Conservation (phyloP, 2,797 vertebrate species). For the Rhinella marina region DNA sequence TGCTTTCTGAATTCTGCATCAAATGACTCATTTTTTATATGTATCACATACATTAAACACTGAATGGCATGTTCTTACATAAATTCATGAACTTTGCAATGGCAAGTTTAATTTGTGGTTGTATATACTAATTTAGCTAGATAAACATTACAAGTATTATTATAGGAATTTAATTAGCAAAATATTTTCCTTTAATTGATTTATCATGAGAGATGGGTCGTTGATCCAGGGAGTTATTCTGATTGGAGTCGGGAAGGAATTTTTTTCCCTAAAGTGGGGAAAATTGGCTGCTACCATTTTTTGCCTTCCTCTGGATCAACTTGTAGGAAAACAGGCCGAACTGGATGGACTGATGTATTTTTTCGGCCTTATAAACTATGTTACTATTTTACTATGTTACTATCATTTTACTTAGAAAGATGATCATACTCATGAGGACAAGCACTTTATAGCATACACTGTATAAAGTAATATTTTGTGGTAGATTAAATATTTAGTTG, state of each 20-base stretch:
- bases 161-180: neutral
- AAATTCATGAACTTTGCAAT: neutral
- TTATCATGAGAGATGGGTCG: too few species aligned
- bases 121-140: neutral
- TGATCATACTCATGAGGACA: neutral
- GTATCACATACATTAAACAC: neutral
- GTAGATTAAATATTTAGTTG: too few species aligned
- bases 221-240: too few species aligned
- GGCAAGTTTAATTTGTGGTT: neutral
- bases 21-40: slow-evolving; percentile 45
- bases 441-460: neutral
- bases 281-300: too few species aligned
- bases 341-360: too few species aligned
- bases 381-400: too few species aligned
- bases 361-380: too few species aligned
- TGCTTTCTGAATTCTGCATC: slow-evolving; percentile 10
- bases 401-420: neutral
- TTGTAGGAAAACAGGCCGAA: too few species aligned
- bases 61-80: neutral
- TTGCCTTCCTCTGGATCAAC: too few species aligned
- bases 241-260: too few species aligned
- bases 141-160: neutral
- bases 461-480: too few species aligned
- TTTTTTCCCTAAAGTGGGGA: too few species aligned
- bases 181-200: neutral